phyloP scores from a whole-genome alignment of 1,140 invertebrate genomes.

The Drosophila auraria region DNA sequence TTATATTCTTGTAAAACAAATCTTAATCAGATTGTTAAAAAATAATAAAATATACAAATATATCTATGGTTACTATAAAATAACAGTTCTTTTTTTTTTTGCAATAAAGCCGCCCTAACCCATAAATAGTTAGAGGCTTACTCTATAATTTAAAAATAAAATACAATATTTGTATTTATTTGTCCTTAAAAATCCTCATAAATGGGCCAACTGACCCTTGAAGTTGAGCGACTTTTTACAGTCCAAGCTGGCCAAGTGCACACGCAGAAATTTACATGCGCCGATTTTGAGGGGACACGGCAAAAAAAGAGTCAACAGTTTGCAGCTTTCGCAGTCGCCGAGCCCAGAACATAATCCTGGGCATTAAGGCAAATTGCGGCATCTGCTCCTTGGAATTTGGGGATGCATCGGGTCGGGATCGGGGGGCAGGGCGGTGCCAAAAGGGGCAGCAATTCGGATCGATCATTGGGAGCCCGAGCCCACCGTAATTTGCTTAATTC shows the following conservation, averaged over 20 bases:
- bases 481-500: constrained; percentile 81
- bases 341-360: constrained; percentile 70
- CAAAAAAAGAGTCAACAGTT: constrained; percentile 77
- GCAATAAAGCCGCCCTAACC: no score
- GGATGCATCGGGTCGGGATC: not conserved
- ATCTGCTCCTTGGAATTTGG: constrained; percentile 19
- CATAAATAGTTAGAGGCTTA: no score
- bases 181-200: not conserved
- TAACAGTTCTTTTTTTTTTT: no score
- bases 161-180: no score
- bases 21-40: not conserved
- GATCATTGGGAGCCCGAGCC: constrained; percentile 51
- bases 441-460: constrained; percentile 26
- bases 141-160: no score
- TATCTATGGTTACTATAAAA: no score
- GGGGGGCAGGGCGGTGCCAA: not conserved
- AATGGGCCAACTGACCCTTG: constrained; percentile 15
- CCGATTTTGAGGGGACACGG: constrained; percentile 60
- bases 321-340: constrained; percentile 57
- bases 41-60: not conserved
- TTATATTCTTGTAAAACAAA: not conserved
- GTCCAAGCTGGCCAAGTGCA: constrained; percentile 1
- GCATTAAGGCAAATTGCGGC: constrained; percentile 80
- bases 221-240: constrained; percentile 1
- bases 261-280: constrained; percentile 72